Percentiles rank a stretch among this genome's conserved stretches.
These are phyloP conservation scores for Pseudomyrmex sp. DNA, from an alignment of 1,140 invertebrate genomes.

Conservation along the genomic window DNA sequence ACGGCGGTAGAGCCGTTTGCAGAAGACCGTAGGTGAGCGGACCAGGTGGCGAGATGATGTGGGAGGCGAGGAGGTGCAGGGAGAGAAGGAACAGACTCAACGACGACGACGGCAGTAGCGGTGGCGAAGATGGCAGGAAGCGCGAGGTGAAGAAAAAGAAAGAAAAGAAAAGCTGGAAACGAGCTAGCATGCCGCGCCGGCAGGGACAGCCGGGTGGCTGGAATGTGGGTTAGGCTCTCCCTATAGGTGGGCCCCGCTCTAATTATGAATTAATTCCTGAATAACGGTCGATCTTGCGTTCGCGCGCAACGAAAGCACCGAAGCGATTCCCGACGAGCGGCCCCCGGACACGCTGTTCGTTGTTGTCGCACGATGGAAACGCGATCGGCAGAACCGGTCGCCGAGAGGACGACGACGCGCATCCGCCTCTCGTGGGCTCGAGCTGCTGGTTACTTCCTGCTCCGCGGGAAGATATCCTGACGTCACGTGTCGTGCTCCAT, in stretches of 20 bases:
- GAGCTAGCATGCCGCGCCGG: constrained; percentile 73
- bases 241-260: constrained; percentile 80
- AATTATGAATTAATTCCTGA: constrained; percentile 85
- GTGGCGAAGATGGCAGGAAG: constrained; percentile 1
- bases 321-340: constrained; percentile 14
- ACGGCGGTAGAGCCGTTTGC: constrained; percentile 24
- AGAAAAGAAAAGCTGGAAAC: constrained; percentile 74
- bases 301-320: constrained; percentile 61
- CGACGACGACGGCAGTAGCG: constrained; percentile 10
- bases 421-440: constrained; percentile 19
- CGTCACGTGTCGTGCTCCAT: neutral
- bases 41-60: constrained; percentile 58
- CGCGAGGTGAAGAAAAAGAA: constrained; percentile 18
- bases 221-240: constrained; percentile 84
- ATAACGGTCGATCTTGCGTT: constrained; percentile 80
- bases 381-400: constrained; percentile 76
- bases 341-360: constrained; percentile 32
- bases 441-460: constrained; percentile 47
- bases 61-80: constrained; percentile 12
- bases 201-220: constrained; percentile 79
- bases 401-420: constrained; percentile 12
- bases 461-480: constrained; percentile 34
- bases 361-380: constrained; percentile 72
- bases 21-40: constrained; percentile 55
- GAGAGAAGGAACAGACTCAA: constrained; percentile 20